Conservation (phyloP, 1,140 invertebrate species). For the Melitaea cinxia region DNA sequence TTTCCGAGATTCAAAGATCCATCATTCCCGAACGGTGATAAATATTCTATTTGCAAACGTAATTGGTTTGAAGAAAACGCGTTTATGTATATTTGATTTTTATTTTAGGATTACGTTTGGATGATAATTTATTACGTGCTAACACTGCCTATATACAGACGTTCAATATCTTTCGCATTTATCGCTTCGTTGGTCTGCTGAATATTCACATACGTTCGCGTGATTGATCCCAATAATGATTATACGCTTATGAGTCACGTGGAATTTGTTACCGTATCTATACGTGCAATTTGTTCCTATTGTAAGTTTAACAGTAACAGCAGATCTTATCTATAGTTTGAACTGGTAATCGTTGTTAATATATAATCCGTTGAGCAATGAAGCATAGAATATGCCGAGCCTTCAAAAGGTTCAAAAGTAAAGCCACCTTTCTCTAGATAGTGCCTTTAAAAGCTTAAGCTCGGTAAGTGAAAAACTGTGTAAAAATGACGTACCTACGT, state of each 20-base stretch:
- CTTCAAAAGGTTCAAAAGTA: too few relatives aligned
- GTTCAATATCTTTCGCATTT: conserved; percentile 7
- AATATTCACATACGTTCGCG: conserved; percentile 3
- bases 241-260: not conserved
- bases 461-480: not conserved
- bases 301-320: too few relatives aligned
- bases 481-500: not conserved
- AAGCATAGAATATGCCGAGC: too few relatives aligned
- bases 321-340: too few relatives aligned
- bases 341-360: too few relatives aligned
- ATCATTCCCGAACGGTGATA: not conserved
- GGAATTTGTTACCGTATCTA: not conserved
- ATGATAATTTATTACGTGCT: not conserved
- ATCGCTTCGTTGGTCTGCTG: conserved; percentile 6
- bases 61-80: not conserved
- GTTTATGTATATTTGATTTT: not conserved
- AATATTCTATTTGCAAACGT: not conserved
- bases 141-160: not conserved
- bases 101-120: not conserved
- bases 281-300: too few relatives aligned
- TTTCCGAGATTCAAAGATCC: not conserved
- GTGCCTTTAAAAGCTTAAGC: too few relatives aligned
- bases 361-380: too few relatives aligned
- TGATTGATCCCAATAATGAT: not conserved
- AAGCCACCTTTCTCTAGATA: too few relatives aligned